Conservation (phyloP, 2,888 invertebrate species). For the Drosophila nigricruria region DNA sequence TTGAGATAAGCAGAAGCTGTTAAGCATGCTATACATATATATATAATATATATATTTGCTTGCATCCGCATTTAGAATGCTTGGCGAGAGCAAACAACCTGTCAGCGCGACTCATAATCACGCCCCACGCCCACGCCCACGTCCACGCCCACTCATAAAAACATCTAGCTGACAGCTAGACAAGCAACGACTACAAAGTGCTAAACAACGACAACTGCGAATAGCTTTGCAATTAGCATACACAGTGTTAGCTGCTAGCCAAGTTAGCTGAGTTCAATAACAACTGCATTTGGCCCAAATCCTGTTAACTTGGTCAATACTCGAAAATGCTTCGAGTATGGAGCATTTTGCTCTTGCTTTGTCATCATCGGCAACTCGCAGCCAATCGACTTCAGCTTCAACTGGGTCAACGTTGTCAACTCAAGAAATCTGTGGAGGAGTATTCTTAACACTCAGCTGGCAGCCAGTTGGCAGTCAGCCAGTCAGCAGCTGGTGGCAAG, state of each 20-base stretch:
- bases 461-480: slow-evolving; percentile 1
- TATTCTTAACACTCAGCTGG: slow-evolving; percentile 40
- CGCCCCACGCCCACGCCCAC: slow-evolving; percentile 29
- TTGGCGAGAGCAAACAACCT: slow-evolving; percentile 59
- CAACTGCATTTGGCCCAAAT: slow-evolving; percentile 55
- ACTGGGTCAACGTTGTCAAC: slow-evolving; percentile 68
- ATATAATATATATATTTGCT: neutral
- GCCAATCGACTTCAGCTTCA: slow-evolving; percentile 23
- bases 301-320: slow-evolving; percentile 76
- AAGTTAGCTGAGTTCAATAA: slow-evolving; percentile 64
- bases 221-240: slow-evolving; percentile 66
- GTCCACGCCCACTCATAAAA: slow-evolving; percentile 11
- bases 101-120: slow-evolving; percentile 69
- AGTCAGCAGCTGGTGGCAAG: neutral
- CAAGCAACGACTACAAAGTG: slow-evolving; percentile 55
- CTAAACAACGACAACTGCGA: slow-evolving; percentile 45
- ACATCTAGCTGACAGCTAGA: slow-evolving; percentile 18
- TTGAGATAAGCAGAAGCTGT: slow-evolving; percentile 67
- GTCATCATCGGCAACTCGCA: slow-evolving; percentile 39
- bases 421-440: slow-evolving; percentile 52
- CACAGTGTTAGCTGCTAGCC: slow-evolving; percentile 25
- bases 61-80: slow-evolving; percentile 74
- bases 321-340: slow-evolving; percentile 25
- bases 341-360: slow-evolving; percentile 39
- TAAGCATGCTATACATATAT: neutral